phyloP scores from a whole-genome alignment of 1,140 invertebrate species.

The Lanistes nyassanus region DNA sequence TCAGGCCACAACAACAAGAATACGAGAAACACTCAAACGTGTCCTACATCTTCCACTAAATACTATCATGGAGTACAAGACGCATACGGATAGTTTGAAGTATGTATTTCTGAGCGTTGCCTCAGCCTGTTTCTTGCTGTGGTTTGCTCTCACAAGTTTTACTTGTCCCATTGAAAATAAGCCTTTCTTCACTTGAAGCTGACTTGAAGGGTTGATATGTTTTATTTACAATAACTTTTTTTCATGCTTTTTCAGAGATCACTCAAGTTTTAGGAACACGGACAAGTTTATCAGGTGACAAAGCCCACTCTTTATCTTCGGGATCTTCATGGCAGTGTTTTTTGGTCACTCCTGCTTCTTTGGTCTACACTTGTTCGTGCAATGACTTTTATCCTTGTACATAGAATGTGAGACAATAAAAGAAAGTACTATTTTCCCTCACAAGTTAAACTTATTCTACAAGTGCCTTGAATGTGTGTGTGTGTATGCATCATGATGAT shows the following conservation, averaged over 20 bases:
- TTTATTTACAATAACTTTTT: too few species aligned
- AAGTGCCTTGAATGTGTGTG: neutral
- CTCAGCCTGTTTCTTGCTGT: neutral
- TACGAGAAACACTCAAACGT: constrained; percentile 92
- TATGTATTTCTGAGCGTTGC: constrained; percentile 37
- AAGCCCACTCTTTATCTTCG: neutral
- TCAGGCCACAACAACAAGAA: constrained; percentile 84
- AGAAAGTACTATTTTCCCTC: neutral
- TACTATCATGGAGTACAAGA: constrained; percentile 97
- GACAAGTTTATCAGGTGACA: constrained; percentile 66
- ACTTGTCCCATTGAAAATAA: constrained; percentile 22
- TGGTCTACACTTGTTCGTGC: neutral
- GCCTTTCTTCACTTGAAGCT: too few species aligned
- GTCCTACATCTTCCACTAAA: constrained; percentile 93
- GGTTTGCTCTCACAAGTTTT: neutral
- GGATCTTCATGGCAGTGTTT: neutral
- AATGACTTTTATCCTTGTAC: neutral
- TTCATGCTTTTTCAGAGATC: constrained; percentile 66
- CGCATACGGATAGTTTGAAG: constrained; percentile 86
- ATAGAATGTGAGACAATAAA: neutral
- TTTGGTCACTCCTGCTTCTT: neutral
- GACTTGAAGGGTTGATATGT: too few species aligned
- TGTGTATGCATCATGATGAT: too few species aligned
- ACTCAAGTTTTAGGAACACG: constrained; percentile 68
- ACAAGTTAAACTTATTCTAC: neutral